These are phyloP conservation scores for Halcyon senegalensis DNA, from an alignment of 2,113 vertebrate genomes.

Conservation along the genomic window DNA sequence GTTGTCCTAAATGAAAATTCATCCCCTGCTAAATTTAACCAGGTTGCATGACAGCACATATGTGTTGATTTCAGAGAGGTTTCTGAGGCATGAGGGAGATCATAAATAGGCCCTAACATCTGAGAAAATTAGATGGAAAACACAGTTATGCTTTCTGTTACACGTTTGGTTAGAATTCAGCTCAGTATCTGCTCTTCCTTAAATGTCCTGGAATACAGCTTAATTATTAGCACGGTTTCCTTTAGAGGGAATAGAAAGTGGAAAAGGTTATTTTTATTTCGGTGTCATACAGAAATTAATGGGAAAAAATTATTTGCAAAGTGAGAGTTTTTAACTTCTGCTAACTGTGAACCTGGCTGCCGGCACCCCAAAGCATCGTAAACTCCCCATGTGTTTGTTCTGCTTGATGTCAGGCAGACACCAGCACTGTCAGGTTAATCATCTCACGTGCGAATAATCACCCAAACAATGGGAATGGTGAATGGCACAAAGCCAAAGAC, in stretches of 20 bases:
- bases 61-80: constrained; percentile 69
- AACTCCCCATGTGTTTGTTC: not conserved
- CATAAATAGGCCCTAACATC: constrained; percentile 70
- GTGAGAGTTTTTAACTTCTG: not conserved
- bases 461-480: not conserved
- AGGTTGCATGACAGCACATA: constrained; percentile 71
- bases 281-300: not conserved
- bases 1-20: constrained; percentile 68
- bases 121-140: constrained; percentile 61
- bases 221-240: not conserved
- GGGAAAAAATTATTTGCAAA: not conserved
- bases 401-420: not conserved
- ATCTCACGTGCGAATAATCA: rapidly evolving
- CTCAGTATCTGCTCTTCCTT: constrained; percentile 43
- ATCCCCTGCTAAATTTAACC: constrained; percentile 67
- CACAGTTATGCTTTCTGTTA: constrained; percentile 15
- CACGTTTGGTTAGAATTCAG: constrained; percentile 52
- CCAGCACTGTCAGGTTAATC: not conserved
- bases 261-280: not conserved
- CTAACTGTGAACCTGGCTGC: not conserved
- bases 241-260: not conserved
- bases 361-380: not conserved
- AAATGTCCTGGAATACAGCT: not conserved
- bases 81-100: constrained; percentile 62
- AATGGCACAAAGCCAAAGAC: not conserved